Base-by-base conservation (phyloP, 1,140 invertebrate genomes). In the Batillaria attramentaria region DNA sequence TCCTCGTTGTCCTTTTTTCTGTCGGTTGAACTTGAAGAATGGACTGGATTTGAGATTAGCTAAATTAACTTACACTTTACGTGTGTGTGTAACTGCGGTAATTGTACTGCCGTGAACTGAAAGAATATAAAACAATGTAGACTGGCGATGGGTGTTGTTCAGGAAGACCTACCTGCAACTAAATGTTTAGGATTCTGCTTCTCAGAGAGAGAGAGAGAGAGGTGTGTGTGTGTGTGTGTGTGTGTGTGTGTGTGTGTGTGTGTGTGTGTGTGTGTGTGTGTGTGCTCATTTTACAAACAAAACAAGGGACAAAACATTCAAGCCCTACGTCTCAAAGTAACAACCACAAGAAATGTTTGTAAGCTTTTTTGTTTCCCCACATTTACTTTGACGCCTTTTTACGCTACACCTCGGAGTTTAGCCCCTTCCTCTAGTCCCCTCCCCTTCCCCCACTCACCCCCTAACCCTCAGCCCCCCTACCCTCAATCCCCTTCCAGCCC, bases 181-280 rank as follows among this genome's bases (percentile, higher is more conserved):
- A 5, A 28, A 28, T 35, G 31, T 35, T 66, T 66, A 28, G 8
- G 13, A 1, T 8, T 35, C 62, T 16, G 31, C 31, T 5, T 28
- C 62, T 35, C 62, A 4, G 31, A 10, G 62, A 28, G 37, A 35
- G 13, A 33, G 62, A 8, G 37, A 66, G n/a, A 35, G n/a, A 20
- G n/a, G 13, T 6, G 62, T 66, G 62, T 20, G 20, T 33, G 62
- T 33, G 4, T 66, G 62, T 66, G 28, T 66, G 4, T 33, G 62
- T 66, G 62, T 6, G 62, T 66, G 6, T 35, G 20, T 66, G 62
- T 35, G 3, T 6, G 31, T 10, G 62, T 66, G 62, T 28, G 28
- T 66, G 62, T 1, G 62, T 66, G 62, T 66, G n/a, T 31, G 31
- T 66, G 62, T 35, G 62, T 33, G 62, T 35, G 62, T 28, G 62